Percentiles rank a stretch among this genome's conserved stretches.
Conservation (phyloP, 1,140 invertebrate species). For the Tenebrio molitor region DNA sequence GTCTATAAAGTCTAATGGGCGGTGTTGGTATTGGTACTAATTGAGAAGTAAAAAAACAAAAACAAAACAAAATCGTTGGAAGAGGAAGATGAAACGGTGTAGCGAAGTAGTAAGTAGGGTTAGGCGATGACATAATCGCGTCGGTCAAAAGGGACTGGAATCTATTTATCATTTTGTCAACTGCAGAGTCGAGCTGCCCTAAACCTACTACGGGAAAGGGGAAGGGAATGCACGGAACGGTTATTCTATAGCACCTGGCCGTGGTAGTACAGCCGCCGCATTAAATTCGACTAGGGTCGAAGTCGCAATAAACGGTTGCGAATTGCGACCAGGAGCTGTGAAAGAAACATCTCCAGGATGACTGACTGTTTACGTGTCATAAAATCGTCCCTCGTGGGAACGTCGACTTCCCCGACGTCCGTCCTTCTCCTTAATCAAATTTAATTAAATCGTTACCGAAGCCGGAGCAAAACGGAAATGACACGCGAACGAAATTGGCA, state of each 20-base stretch:
- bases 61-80: too few species aligned
- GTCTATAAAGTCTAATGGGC: conserved; percentile 7
- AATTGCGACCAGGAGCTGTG: conserved; percentile 19
- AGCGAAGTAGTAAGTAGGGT: neutral
- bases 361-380: conserved; percentile 23
- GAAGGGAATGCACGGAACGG: conserved; percentile 54
- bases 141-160: conserved; percentile 58
- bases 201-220: conserved; percentile 48
- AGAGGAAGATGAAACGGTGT: conserved; percentile 27
- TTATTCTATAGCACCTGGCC: conserved; percentile 61
- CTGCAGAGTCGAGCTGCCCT: conserved; percentile 53
- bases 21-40: neutral
- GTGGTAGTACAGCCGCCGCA: conserved; percentile 55
- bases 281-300: conserved; percentile 54
- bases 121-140: conserved; percentile 54
- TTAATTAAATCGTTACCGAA: conserved; percentile 48
- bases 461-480: conserved; percentile 42
- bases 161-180: conserved; percentile 63
- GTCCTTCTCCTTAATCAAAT: conserved; percentile 36
- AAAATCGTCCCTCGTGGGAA: conserved; percentile 21
- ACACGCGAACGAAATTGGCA: conserved; percentile 39
- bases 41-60: neutral
- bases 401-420: conserved; percentile 19
- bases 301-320: conserved; percentile 43
- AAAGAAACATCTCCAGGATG: too few species aligned